Conservation (phyloP, 2,888 invertebrate species). For the Drosophila monieri region DNA sequence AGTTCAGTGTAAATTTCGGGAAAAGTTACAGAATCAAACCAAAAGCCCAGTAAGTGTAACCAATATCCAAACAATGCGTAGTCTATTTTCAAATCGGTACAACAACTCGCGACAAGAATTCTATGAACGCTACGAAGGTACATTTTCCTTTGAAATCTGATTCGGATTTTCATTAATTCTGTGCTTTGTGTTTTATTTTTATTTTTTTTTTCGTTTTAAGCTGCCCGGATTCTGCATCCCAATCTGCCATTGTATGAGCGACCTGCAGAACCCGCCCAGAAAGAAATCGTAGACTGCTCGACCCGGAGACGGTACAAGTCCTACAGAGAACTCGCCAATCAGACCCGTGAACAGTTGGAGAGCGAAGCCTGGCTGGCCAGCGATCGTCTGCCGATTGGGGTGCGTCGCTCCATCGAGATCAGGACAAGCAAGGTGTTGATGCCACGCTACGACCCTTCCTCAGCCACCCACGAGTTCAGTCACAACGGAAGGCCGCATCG, state of each 20-base stretch:
- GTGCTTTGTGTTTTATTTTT: too few relatives aligned
- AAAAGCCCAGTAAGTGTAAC: background rate
- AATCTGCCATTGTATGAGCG: slow-evolving; percentile 20
- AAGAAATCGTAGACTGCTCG: background rate
- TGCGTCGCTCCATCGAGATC: slow-evolving; percentile 21
- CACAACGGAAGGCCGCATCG: slow-evolving; percentile 7
- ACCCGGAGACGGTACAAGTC: background rate
- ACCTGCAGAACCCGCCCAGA: slow-evolving; percentile 10
- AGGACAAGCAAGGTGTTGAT: background rate
- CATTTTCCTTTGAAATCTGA: background rate
- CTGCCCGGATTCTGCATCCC: slow-evolving; percentile 16
- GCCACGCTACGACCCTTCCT: slow-evolving; percentile 11
- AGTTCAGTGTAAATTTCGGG: background rate
- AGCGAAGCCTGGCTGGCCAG: slow-evolving; percentile 22
- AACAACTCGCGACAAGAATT: slow-evolving; percentile 19
- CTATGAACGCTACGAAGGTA: slow-evolving; percentile 38
- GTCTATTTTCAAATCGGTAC: slow-evolving; percentile 35
- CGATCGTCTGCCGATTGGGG: slow-evolving; percentile 12
- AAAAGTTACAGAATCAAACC: background rate
- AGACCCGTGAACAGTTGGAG: slow-evolving; percentile 7
- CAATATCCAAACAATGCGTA: slow-evolving; percentile 15
- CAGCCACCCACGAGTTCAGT: slow-evolving; percentile 31
- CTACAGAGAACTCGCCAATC: background rate
- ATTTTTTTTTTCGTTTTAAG: background rate
- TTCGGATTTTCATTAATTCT: too few relatives aligned